phyloP scores from a whole-genome alignment of 2,888 invertebrate genomes.

The Aradus depressus region DNA sequence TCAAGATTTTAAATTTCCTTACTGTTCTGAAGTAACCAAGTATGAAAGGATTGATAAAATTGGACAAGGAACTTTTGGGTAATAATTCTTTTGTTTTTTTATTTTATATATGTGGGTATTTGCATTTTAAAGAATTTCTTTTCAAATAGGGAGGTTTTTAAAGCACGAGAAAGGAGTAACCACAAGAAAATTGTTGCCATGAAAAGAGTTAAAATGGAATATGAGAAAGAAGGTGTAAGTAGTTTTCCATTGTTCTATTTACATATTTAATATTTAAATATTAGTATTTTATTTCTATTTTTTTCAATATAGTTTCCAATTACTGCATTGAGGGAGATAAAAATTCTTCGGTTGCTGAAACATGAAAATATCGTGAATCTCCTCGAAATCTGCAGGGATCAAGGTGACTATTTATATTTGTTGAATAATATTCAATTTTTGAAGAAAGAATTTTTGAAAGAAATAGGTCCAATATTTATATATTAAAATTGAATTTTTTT shows the following conservation, averaged over 20 bases:
- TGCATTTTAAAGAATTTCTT: conserved; percentile 4
- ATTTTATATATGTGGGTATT: background rate
- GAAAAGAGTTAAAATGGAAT: conserved; percentile 99
- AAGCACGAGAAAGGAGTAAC: conserved; percentile 79
- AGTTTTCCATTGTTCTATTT: background rate
- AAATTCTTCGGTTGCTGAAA: conserved; percentile 84
- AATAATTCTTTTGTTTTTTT: conserved; percentile 33
- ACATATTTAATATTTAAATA: background rate
- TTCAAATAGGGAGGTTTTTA: conserved; percentile 89
- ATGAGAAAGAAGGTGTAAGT: conserved; percentile 93
- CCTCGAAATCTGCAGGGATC: conserved; percentile 91
- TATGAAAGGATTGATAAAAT: conserved; percentile 97
- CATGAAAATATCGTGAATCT: conserved; percentile 96
- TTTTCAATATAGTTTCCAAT: conserved; percentile 72
- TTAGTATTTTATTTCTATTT: background rate
- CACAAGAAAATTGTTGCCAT: conserved; percentile 88
- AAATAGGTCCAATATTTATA: no score
- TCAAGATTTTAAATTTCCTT: conserved; percentile 73
- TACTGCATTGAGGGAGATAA: conserved; percentile 92
- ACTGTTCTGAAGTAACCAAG: conserved; percentile 81
- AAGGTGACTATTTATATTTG: conserved; percentile 46
- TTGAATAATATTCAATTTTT: background rate
- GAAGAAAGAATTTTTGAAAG: no score
- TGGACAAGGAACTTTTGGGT: conserved; percentile 97
- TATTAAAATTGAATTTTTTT: no score